Conservation (phyloP, 2,888 invertebrate genomes). For the Limnephilus auricula region DNA sequence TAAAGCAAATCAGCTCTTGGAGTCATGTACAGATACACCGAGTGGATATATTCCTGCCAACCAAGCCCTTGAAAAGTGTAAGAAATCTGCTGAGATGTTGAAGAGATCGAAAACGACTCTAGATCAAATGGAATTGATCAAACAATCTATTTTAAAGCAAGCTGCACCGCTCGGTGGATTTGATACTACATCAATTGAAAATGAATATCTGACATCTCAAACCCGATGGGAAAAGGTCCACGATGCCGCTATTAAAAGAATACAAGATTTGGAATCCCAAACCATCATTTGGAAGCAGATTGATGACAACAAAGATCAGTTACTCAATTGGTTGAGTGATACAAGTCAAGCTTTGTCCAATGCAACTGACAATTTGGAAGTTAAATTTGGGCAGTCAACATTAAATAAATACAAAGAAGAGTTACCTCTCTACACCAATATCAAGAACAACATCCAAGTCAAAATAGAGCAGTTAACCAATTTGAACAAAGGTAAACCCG, state of each 20-base stretch:
- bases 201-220: conserved; percentile 81
- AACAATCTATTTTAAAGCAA: conserved; percentile 84
- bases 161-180: conserved; percentile 83
- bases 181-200: conserved; percentile 78
- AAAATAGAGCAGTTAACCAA: conserved; percentile 89
- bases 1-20: conserved; percentile 82
- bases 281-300: conserved; percentile 96
- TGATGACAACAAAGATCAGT: conserved; percentile 89
- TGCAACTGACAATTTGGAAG: conserved; percentile 88
- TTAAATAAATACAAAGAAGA: conserved; percentile 92
- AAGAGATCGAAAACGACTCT: conserved; percentile 86
- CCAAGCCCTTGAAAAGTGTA: conserved; percentile 84
- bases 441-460: conserved; percentile 86
- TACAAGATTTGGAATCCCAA: conserved; percentile 91
- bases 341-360: conserved; percentile 87
- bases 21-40: conserved; percentile 82
- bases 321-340: conserved; percentile 90
- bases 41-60: conserved; percentile 86
- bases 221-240: conserved; percentile 84
- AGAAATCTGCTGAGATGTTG: conserved; percentile 85
- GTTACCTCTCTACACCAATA: conserved; percentile 85
- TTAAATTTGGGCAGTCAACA: conserved; percentile 87
- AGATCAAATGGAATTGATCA: conserved; percentile 88
- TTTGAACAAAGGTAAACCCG: conserved; percentile 84
- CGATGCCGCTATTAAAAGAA: conserved; percentile 84